Percentiles rank a stretch among this genome's conserved stretches.
These are phyloP conservation scores for Oreonectes daqikongensis DNA, from an alignment of 2,797 vertebrate genomes.

Conservation along the genomic window DNA sequence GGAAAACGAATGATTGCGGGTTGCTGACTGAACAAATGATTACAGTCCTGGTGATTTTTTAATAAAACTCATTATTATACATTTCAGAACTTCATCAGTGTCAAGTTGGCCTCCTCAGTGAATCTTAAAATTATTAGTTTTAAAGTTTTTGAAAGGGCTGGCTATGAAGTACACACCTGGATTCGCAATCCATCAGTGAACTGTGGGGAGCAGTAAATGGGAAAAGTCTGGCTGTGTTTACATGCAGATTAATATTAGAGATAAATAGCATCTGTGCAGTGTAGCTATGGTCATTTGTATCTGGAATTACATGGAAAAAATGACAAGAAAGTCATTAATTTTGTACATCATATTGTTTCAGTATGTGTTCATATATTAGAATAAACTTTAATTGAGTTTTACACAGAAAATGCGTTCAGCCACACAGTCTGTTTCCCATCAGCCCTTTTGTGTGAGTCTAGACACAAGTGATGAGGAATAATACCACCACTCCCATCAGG, in stretches of 20 bases:
- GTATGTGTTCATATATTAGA: neutral
- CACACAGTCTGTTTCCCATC: conserved; percentile 44
- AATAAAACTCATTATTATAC: conserved; percentile 68
- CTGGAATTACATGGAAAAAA: neutral
- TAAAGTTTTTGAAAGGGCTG: neutral
- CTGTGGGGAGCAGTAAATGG: neutral
- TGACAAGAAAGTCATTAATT: conserved; percentile 2
- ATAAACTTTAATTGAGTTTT: neutral
- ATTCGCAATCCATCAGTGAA: neutral
- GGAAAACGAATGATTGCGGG: conserved; percentile 81
- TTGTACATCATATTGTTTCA: neutral
- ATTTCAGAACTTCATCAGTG: conserved; percentile 44
- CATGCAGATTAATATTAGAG: neutral
- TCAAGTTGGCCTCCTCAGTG: neutral
- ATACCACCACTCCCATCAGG: conserved; percentile 42
- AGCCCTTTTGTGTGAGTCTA: conserved; percentile 26
- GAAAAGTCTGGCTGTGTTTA: neutral
- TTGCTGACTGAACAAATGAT: conserved; percentile 72
- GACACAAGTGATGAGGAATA: conserved; percentile 18
- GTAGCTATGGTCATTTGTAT: neutral
- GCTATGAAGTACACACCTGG: neutral
- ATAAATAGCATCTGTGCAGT: neutral
- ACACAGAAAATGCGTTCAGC: neutral
- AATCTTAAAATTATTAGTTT: neutral
- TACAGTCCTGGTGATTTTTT: conserved; percentile 69